Conservation (phyloP, 2,797 vertebrate species). For the Peromyscus eremicus region DNA sequence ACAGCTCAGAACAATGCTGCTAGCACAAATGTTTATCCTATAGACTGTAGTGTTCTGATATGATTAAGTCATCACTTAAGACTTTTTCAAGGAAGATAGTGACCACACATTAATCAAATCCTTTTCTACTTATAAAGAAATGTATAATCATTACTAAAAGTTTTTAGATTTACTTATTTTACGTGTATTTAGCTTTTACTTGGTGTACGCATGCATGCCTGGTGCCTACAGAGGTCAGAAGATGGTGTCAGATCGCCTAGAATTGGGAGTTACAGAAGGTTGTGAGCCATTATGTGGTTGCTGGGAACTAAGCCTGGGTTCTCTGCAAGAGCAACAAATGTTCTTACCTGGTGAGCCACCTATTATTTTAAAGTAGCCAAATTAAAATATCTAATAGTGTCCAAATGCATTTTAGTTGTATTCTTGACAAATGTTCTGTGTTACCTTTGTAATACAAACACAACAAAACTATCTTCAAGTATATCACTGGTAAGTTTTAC, state of each 20-base stretch:
- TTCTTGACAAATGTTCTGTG: conserved; percentile 43
- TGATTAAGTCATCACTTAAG: conserved; percentile 64
- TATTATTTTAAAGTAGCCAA: conserved; percentile 2
- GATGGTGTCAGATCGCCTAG: neutral
- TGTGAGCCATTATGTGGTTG: no score
- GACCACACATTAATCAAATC: conserved; percentile 51
- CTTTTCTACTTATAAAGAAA: conserved; percentile 25
- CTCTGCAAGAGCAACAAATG: neutral
- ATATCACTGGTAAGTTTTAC: conserved; percentile 46
- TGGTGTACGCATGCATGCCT: neutral
- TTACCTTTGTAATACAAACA: conserved; percentile 45
- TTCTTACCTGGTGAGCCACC: neutral
- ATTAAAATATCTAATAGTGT: conserved; percentile 35
- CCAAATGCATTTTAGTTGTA: conserved; percentile 53
- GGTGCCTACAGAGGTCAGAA: neutral
- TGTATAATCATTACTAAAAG: neutral
- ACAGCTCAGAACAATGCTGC: conserved; percentile 58
- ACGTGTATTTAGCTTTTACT: neutral
- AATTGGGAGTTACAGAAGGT: neutral
- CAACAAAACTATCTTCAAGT: conserved; percentile 36
- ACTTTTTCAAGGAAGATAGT: conserved; percentile 38
- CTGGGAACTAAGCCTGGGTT: neutral
- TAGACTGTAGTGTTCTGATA: conserved; percentile 31
- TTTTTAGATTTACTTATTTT: neutral
- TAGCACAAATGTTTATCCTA: conserved; percentile 51